Base-by-base conservation (phyloP, 2,797 vertebrate genomes). In the Myotis findleyi region DNA sequence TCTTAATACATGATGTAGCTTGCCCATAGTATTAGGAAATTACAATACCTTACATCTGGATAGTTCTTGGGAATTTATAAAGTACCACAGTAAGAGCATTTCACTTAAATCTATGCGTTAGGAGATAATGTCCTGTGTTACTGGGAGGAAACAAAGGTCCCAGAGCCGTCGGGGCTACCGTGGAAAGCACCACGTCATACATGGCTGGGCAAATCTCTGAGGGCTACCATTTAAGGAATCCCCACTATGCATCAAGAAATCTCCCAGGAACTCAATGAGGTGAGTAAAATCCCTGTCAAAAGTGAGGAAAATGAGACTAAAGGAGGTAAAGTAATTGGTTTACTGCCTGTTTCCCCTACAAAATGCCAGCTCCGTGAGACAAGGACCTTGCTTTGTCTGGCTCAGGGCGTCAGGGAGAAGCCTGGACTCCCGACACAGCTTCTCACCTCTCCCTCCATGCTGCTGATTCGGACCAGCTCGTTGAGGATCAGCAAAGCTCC, bases 391-490 rank as follows among this genome's bases (percentile, higher is more conserved):
- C 66, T 7, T 7, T 27, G n/a, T n/a, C 33, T 4, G 0, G 8
- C 47, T 73, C 38, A 7, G 33, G 27, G 17, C 0, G 12, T n/a
- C 82, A 44, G 0, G 16, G 0, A 0, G 16, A 7, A n/a, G 33
- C n/a, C 51, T 16, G 8, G 68, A 23, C 30, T 13, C n/a, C 6
- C 27, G 44, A 3, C 0, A 2, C 0, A 1, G 38, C 12, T 2
- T 6, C 99, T 99, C 97, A 99, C 99, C 99, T 99, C 99, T 97
- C 99, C 99, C 96, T 99, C 99, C 99, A 99, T 99, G 98, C 99
- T 99, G 99, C 99, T 99, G 98, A 99, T 99, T 41, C 99, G 99
- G 97, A 99, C 99, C 93, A 99, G 98, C 98, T 99, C 99, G 0
- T 99, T 99, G 71, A 99, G 99, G 97, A 99, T 99, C 85, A 99